Conservation (phyloP, 2,888 invertebrate species). For the Parochlus steinenii region DNA sequence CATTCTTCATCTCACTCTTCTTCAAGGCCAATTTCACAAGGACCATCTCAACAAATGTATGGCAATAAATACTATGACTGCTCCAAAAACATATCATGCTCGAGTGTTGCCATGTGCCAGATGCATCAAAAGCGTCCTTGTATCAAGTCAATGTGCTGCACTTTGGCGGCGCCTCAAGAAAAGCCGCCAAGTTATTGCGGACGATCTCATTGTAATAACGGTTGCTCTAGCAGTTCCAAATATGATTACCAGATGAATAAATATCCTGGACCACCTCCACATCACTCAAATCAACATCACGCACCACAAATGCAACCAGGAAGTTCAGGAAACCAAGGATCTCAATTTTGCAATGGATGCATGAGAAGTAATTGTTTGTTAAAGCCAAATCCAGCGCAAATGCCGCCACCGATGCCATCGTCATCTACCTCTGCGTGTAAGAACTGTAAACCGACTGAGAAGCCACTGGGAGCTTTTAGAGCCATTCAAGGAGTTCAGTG, state of each 20-base stretch:
- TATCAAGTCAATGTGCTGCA: conserved; percentile 9
- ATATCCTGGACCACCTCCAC: conserved; percentile 7
- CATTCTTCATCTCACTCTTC: conserved; percentile 32
- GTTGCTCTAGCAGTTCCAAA: conserved; percentile 5
- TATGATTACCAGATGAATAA: conserved; percentile 12
- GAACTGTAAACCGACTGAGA: conserved; percentile 6
- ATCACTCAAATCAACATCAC: conserved; percentile 8
- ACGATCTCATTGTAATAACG: conserved; percentile 4
- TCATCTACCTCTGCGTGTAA: conserved; percentile 9
- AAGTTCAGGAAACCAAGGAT: too few relatives aligned
- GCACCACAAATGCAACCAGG: too few relatives aligned
- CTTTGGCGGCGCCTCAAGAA: conserved; percentile 7
- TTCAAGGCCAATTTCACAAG: conserved; percentile 23
- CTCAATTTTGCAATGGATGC: conserved; percentile 7
- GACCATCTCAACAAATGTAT: not conserved
- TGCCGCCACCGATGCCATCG: conserved; percentile 1
- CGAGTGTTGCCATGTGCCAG: conserved; percentile 3
- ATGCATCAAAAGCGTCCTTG: conserved; percentile 11
- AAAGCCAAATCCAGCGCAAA: conserved; percentile 1
- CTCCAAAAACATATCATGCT: conserved; percentile 5
- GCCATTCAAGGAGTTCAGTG: not conserved
- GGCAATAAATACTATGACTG: conserved; percentile 7
- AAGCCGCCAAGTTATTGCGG: conserved; percentile 7
- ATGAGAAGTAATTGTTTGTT: conserved; percentile 11
- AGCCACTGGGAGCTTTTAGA: not conserved